A percentile compares a stretch with the other conserved stretches of the same genome.
phyloP scores from a whole-genome alignment of 1,140 invertebrate genomes.

The Brachionus plicatilis region DNA sequence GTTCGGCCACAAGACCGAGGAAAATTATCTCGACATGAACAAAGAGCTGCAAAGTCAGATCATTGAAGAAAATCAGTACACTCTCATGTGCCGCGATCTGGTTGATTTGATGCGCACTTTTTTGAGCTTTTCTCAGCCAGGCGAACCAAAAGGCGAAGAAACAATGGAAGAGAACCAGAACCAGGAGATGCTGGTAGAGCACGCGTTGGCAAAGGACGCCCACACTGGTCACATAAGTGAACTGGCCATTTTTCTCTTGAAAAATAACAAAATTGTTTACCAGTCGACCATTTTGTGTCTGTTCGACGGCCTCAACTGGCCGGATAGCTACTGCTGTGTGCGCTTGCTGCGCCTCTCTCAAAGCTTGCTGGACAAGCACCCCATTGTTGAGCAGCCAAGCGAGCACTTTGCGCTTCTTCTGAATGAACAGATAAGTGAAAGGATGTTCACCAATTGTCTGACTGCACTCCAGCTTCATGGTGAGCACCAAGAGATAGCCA shows the following conservation, averaged over 20 bases:
- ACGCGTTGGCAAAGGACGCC: background rate
- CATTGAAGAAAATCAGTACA: conserved; percentile 32
- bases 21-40: background rate
- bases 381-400: background rate
- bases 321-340: conserved; percentile 23
- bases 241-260: conserved; percentile 17
- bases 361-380: background rate
- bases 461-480: conserved; percentile 9
- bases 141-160: background rate
- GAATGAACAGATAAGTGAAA: conserved; percentile 27
- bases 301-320: conserved; percentile 31
- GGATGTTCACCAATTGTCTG: background rate
- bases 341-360: background rate
- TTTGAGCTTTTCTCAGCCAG: background rate
- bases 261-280: conserved; percentile 16
- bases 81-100: conserved; percentile 20
- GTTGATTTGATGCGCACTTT: conserved; percentile 5
- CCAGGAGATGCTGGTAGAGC: background rate
- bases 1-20: background rate
- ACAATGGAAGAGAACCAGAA: background rate
- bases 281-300: conserved; percentile 21
- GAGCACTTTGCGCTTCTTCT: background rate
- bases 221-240: background rate
- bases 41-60: conserved; percentile 19
- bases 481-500: conserved; percentile 32